Conservation (phyloP, 2,797 vertebrate genomes). For the Sitta carolinensis region DNA sequence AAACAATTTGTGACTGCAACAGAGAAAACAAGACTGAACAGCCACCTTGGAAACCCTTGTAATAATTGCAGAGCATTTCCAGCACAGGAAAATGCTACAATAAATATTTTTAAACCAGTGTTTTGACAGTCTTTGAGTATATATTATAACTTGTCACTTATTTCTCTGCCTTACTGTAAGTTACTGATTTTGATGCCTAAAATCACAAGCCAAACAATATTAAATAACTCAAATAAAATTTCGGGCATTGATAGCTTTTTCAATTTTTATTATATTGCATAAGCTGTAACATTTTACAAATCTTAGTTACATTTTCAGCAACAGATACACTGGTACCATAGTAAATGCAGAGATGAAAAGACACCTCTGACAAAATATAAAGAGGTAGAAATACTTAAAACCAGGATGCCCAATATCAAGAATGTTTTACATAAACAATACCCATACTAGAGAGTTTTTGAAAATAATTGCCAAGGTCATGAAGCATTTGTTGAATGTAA, state of each 20-base stretch:
- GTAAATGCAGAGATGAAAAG: conserved; percentile 67
- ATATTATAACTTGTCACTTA: neutral
- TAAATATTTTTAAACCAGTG: neutral
- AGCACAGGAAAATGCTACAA: conserved; percentile 74
- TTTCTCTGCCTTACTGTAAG: neutral
- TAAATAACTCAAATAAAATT: neutral
- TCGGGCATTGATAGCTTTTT: neutral
- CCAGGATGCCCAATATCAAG: conserved; percentile 27
- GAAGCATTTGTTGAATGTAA: neutral
- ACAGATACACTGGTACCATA: conserved; percentile 65
- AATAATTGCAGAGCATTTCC: conserved; percentile 59
- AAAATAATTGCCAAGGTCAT: conserved; percentile 40
- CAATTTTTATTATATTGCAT: conserved; percentile 73
- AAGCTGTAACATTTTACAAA: conserved; percentile 73
- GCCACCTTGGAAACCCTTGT: conserved; percentile 77
- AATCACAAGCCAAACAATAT: neutral
- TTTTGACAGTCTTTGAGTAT: neutral
- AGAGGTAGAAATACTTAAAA: conserved; percentile 71
- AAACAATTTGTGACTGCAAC: conserved; percentile 63
- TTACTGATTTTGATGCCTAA: neutral
- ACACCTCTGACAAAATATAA: conserved; percentile 67
- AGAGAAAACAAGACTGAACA: conserved; percentile 73
- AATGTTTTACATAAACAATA: conserved; percentile 28
- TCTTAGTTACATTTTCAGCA: conserved; percentile 67
- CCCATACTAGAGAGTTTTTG: neutral